These are phyloP conservation scores for Leptinotarsa defecta DNA, from an alignment of 1,140 invertebrate genomes.

Conservation along the genomic window DNA sequence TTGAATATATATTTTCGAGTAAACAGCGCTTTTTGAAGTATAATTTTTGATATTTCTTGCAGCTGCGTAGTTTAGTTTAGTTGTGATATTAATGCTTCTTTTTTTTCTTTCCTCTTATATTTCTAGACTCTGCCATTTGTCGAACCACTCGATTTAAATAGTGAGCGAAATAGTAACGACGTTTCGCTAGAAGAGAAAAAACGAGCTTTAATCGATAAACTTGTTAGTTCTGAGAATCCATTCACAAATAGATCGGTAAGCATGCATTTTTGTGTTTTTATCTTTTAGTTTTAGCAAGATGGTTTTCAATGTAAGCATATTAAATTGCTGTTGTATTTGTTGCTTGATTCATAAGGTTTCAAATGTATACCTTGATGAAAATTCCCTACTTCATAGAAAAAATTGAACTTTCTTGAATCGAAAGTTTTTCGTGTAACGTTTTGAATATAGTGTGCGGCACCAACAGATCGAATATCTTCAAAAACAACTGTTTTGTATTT, in stretches of 20 bases:
- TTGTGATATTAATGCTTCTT: constrained; percentile 21
- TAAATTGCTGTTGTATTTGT: too few relatives aligned
- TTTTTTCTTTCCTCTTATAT: constrained; percentile 17
- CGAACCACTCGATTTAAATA: constrained; percentile 49
- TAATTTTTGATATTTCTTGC: neutral
- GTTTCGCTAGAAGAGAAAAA: constrained; percentile 46
- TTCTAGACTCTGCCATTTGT: constrained; percentile 36
- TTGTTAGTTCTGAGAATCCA: constrained; percentile 44
- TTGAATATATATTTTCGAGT: too few relatives aligned
- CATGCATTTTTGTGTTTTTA: constrained; percentile 38
- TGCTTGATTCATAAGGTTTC: too few relatives aligned
- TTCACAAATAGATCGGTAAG: constrained; percentile 51
- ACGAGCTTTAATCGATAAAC: constrained; percentile 45
- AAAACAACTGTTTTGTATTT: too few relatives aligned
- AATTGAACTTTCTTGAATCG: too few relatives aligned
- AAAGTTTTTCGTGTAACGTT: too few relatives aligned
- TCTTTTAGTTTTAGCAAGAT: constrained; percentile 7
- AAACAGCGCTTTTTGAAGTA: neutral
- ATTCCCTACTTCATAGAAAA: too few relatives aligned
- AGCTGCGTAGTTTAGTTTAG: neutral
- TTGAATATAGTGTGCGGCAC: too few relatives aligned
- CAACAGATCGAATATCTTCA: too few relatives aligned
- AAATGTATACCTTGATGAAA: too few relatives aligned
- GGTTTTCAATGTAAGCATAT: neutral
- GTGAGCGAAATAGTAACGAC: constrained; percentile 41